phyloP scores from a whole-genome alignment of 2,888 invertebrate genomes.

The Drosophila flavopinicola region DNA sequence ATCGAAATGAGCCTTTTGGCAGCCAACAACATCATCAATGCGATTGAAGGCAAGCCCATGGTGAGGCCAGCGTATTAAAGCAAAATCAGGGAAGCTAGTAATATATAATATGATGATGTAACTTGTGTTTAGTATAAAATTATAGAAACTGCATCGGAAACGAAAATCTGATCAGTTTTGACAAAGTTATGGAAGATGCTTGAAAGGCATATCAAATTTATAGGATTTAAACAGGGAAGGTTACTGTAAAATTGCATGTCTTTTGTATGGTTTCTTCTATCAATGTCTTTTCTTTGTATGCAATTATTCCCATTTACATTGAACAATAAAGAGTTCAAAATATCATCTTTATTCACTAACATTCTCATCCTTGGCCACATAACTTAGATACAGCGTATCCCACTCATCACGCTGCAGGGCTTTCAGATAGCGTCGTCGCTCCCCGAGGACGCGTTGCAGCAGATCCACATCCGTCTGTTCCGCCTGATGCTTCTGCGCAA shows the following conservation, averaged over 20 bases:
- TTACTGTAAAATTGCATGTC: too few relatives aligned
- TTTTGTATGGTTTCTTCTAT: too few relatives aligned
- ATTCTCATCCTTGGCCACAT: conserved; percentile 54
- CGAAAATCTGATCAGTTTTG: too few relatives aligned
- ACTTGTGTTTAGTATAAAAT: too few relatives aligned
- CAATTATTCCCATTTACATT: background rate
- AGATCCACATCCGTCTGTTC: conserved; percentile 51
- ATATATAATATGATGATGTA: background rate
- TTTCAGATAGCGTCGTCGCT: conserved; percentile 81
- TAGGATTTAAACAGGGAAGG: too few relatives aligned
- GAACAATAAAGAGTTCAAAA: background rate
- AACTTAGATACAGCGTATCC: conserved; percentile 76
- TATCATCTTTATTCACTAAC: conserved; percentile 24
- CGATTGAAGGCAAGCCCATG: conserved; percentile 89
- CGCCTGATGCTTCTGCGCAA: conserved; percentile 79
- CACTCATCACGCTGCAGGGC: conserved; percentile 81
- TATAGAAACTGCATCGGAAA: too few relatives aligned
- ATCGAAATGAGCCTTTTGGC: conserved; percentile 91
- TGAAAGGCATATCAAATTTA: too few relatives aligned
- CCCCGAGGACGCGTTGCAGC: conserved; percentile 73
- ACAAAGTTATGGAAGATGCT: too few relatives aligned
- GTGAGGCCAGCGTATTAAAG: conserved; percentile 86
- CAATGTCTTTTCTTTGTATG: too few relatives aligned
- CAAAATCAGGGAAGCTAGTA: rapidly evolving
- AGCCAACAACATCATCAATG: conserved; percentile 91